Evolutionary conservation across 2,797 vertebrate species (phyloP), one percentile per base, ranked within the genome.

Genomic region (Myripristis murdjan): DNA sequence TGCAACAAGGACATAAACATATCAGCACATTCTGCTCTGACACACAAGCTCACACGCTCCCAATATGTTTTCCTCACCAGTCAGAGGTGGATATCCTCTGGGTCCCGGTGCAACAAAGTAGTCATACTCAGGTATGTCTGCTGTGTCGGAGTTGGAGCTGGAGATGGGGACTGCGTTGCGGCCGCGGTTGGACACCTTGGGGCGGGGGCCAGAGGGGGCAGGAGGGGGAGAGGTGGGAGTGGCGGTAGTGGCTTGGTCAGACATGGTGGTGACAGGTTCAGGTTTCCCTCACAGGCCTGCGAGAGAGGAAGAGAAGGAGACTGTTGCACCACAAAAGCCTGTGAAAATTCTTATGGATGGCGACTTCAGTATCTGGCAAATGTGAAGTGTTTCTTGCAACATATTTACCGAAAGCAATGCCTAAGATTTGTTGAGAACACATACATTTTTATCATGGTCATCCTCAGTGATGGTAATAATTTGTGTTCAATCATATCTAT

Each of bases 81-180:
- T 90, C 66, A 95, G 81, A 24, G 92, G 95, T 63, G 95, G 91
- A 1, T 65, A 77, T 18, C 95, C 95, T 85, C 96, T 93, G 5
- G 97, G 97, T 2, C 91, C 83, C 52, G 41, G 28, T 57, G 0
- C 7, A 0, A 89, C 93, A 70, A 96, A 96, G 22, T 91, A 75
- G 75, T 99, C 97, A 72, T 94, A 79, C 12, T 97, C 95, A 0
- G 96, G 95, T 11, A 97, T 28, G 0, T 96, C 93, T 0, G 90
- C 86, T 28, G 93, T 89, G 4, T 94, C 94, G 0, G 86, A 91
- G 65, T 99, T 99, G 70, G 96, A 96, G 82, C 57, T 91, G 75
- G 94, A 93, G n/a, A 63, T 54, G 1, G 96, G 96, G 1, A 80
- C 55, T 0, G 94, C 70, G 31, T 88, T 86, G 60, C 98, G 95